Conservation (phyloP, 1,140 invertebrate species). For the Drosophila tani region DNA sequence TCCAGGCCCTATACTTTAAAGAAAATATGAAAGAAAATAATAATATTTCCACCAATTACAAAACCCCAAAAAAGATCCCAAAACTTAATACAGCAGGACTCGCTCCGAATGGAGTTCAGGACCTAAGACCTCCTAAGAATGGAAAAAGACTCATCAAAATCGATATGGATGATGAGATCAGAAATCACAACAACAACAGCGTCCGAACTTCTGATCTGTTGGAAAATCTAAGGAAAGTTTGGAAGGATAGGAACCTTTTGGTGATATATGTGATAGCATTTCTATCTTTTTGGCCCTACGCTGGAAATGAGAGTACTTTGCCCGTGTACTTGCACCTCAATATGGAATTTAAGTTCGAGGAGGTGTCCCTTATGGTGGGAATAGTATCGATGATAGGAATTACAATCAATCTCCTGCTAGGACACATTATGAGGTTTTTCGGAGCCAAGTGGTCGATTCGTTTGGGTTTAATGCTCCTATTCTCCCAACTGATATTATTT, state of each 20-base stretch:
- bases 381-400: slow-evolving; percentile 98
- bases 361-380: slow-evolving; percentile 98
- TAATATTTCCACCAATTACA: neutral
- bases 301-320: slow-evolving; percentile 99
- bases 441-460: slow-evolving; percentile 99
- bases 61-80: neutral
- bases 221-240: slow-evolving; percentile 91
- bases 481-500: slow-evolving; percentile 98
- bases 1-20: neutral
- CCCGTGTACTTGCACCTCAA: slow-evolving; percentile 99
- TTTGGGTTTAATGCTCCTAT: slow-evolving; percentile 97
- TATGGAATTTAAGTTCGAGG: slow-evolving; percentile 97
- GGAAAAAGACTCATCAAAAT: neutral
- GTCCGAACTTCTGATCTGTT: slow-evolving; percentile 86
- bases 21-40: neutral
- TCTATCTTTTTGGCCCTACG: slow-evolving; percentile 98
- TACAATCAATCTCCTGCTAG: slow-evolving; percentile 95
- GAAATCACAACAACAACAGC: neutral
- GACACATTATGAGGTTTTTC: slow-evolving; percentile 92
- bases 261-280: slow-evolving; percentile 98
- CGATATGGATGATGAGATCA: neutral
- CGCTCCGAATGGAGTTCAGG: neutral
- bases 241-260: slow-evolving; percentile 97
- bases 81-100: neutral
- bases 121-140: neutral